Conservation (phyloP, 2,797 vertebrate species). For the Octomys mimax region DNA sequence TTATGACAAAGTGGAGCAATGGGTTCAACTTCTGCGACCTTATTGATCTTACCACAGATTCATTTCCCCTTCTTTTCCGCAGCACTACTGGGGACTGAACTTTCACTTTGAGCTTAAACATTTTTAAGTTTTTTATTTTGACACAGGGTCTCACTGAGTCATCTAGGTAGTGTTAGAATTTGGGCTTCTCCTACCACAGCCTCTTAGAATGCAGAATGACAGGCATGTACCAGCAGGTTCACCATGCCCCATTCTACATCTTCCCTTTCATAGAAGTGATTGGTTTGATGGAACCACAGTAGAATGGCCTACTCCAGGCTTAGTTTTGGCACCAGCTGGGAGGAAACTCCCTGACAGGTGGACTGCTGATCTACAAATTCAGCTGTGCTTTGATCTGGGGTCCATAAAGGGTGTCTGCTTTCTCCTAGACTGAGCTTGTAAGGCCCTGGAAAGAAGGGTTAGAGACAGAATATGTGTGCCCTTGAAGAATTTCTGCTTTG, state of each 20-base stretch:
- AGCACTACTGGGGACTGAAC: neutral
- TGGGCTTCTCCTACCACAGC: neutral
- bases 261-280: neutral
- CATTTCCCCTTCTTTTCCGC: neutral
- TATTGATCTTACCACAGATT: neutral
- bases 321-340: neutral
- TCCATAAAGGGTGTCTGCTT: neutral
- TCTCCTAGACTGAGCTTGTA: neutral
- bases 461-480: neutral
- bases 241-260: neutral
- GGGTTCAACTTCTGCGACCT: neutral
- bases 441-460: neutral
- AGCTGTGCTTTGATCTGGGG: neutral
- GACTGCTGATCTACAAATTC: neutral
- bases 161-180: neutral
- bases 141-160: neutral
- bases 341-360: neutral
- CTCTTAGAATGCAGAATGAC: neutral
- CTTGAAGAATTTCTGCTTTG: neutral
- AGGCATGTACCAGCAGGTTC: neutral
- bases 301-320: neutral
- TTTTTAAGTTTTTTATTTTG: neutral
- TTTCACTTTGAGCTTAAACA: neutral
- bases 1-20: neutral
- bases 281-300: neutral